A percentile compares a stretch with the other conserved stretches of the same genome.
These are phyloP conservation scores for Neosalanx taihuensis DNA, from an alignment of 2,797 vertebrate species.

Conservation along the genomic window DNA sequence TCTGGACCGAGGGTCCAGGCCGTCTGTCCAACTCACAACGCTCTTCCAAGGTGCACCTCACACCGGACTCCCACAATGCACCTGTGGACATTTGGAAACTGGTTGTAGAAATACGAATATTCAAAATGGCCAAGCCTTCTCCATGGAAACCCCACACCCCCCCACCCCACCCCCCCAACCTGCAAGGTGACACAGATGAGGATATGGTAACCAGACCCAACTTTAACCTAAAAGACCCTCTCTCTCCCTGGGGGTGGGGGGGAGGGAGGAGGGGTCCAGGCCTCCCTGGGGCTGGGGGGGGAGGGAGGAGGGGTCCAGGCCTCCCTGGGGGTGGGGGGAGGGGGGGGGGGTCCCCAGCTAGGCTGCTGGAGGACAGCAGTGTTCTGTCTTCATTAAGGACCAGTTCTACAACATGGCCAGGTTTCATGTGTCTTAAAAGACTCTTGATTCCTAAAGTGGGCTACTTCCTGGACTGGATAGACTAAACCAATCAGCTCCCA, in stretches of 20 bases:
- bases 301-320: constrained; percentile 22
- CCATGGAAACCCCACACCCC: not conserved
- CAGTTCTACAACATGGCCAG: constrained; percentile 58
- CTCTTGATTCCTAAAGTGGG: constrained; percentile 42
- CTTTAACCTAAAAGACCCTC: not conserved
- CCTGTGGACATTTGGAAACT: constrained; percentile 62
- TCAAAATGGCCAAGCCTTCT: not conserved
- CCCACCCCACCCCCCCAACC: not conserved
- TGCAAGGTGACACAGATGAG: not conserved
- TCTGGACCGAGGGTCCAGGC: constrained; percentile 69
- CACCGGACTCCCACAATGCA: constrained; percentile 64
- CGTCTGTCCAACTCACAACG: constrained; percentile 64
- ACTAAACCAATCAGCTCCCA: constrained; percentile 59
- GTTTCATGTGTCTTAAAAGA: constrained; percentile 49
- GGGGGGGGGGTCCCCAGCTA: constrained; percentile 22
- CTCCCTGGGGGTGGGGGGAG: not conserved
- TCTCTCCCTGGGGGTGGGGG: too few species aligned
- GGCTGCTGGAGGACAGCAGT: constrained; percentile 53
- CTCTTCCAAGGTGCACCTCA: constrained; percentile 60
- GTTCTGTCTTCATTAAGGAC: constrained; percentile 47
- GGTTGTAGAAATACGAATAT: constrained; percentile 28
- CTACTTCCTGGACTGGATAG: constrained; percentile 43
- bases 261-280: constrained; percentile 13
- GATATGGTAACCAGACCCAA: not conserved
- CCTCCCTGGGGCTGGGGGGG: too few species aligned